Conservation (phyloP, 1,140 invertebrate genomes). For the Ips nitidus region DNA sequence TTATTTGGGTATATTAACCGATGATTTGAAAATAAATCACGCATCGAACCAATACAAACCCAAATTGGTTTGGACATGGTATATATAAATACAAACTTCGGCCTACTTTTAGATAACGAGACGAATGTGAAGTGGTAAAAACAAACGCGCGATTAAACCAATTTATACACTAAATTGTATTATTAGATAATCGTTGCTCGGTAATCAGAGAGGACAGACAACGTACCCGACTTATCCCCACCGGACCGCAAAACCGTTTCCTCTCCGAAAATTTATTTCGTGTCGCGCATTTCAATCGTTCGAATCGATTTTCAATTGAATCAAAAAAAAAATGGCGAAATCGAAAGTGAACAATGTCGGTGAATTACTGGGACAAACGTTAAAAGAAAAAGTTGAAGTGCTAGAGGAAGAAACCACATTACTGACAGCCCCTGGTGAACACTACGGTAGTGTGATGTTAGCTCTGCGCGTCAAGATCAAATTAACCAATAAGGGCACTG, state of each 20-base stretch:
- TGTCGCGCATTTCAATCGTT: conserved; percentile 16
- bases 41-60: too few relatives aligned
- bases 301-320: conserved; percentile 18
- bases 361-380: conserved; percentile 38
- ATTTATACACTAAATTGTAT: too few relatives aligned
- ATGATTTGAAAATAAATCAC: too few relatives aligned
- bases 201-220: background rate
- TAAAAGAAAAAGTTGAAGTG: conserved; percentile 44
- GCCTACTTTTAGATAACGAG: too few relatives aligned
- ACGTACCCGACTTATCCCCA: conserved; percentile 3
- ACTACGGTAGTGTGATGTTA: conserved; percentile 50
- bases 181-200: background rate
- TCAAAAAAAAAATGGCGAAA: conserved; percentile 34
- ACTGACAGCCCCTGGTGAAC: conserved; percentile 48
- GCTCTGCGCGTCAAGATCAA: conserved; percentile 45
- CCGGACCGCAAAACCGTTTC: background rate
- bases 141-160: too few relatives aligned
- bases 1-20: too few relatives aligned
- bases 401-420: conserved; percentile 41
- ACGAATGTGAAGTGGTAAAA: too few relatives aligned
- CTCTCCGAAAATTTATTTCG: conserved; percentile 16
- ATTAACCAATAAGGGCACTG: conserved; percentile 34
- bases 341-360: conserved; percentile 44
- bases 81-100: too few relatives aligned
- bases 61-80: too few relatives aligned